These are phyloP conservation scores for Eupithecia subumbrata DNA, from an alignment of 2,888 invertebrate genomes.

Conservation along the genomic window DNA sequence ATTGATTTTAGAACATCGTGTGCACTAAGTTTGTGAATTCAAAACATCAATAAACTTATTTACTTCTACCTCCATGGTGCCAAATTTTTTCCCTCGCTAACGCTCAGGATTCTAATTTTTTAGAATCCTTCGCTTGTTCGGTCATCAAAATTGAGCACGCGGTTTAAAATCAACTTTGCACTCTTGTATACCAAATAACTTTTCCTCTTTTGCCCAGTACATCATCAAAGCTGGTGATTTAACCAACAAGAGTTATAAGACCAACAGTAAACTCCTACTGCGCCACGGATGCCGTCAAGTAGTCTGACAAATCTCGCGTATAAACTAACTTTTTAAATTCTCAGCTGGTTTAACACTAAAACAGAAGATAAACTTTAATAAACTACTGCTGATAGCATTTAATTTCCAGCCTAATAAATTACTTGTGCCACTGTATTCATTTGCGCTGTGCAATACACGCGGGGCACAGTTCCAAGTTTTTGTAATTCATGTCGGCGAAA, in stretches of 20 bases:
- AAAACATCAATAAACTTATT: too few relatives aligned
- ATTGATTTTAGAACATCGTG: too few relatives aligned
- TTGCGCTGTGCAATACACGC: constrained; percentile 37
- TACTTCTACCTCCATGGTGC: too few relatives aligned
- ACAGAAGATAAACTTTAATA: constrained; percentile 12
- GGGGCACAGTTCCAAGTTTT: constrained; percentile 51
- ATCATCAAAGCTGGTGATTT: not conserved
- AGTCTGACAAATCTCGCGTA: not conserved
- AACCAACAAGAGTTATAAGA: not conserved
- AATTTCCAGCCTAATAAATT: constrained; percentile 24
- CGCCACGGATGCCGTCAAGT: not conserved
- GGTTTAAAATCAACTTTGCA: too few relatives aligned
- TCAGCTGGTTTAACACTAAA: constrained; percentile 11
- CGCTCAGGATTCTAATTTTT: too few relatives aligned
- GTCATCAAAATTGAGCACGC: too few relatives aligned
- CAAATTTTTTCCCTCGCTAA: too few relatives aligned
- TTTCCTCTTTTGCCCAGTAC: not conserved
- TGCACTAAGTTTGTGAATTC: too few relatives aligned
- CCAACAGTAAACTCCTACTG: not conserved
- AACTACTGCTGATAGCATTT: constrained; percentile 18
- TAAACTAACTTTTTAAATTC: not conserved
- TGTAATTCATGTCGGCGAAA: constrained; percentile 46
- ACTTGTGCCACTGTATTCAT: constrained; percentile 36
- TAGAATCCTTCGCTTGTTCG: too few relatives aligned
- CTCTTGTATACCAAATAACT: too few relatives aligned